A percentile compares a stretch with the other conserved stretches of the same genome.
These are phyloP conservation scores for Pocillopora verrucosa DNA, from an alignment of 64 coral and sea anemone genomes.

Conservation along the genomic window DNA sequence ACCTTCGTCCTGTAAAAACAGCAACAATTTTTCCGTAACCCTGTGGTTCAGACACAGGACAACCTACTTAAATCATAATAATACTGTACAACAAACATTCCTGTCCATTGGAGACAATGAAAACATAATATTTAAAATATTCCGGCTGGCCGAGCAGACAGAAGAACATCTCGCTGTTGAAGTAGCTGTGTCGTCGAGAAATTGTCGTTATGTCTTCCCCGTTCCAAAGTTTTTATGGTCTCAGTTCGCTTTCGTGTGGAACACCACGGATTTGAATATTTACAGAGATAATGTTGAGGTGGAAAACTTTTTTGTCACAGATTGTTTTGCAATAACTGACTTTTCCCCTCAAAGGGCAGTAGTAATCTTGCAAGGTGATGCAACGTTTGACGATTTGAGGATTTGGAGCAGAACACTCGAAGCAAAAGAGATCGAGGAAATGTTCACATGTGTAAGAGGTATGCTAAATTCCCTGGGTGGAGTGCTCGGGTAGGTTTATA, in stretches of 20 bases:
- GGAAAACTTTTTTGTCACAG: background rate
- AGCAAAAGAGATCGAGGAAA: background rate
- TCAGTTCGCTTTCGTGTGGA: background rate
- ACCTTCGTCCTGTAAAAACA: background rate
- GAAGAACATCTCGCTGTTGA: background rate
- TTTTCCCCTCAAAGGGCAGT: background rate
- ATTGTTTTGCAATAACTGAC: background rate
- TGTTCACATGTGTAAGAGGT: conserved; percentile 12
- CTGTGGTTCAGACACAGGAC: conserved; percentile 15
- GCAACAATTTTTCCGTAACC: background rate
- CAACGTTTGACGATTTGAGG: conserved; percentile 11
- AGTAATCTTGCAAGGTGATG: conserved; percentile 2
- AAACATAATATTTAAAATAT: background rate
- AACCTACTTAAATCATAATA: background rate
- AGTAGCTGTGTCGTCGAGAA: background rate
- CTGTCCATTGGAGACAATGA: background rate
- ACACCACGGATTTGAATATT: background rate
- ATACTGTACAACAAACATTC: background rate
- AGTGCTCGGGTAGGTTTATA: too few species aligned
- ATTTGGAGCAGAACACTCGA: conserved; percentile 6
- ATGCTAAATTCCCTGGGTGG: background rate
- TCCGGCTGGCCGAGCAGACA: background rate
- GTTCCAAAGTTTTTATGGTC: conserved; percentile 4
- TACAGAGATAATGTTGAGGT: background rate
- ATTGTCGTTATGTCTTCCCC: background rate